Conservation (phyloP, 30 jellyfish, hydroid and myxozoan genomes). For the Calvadosia cruxmelitensis region DNA sequence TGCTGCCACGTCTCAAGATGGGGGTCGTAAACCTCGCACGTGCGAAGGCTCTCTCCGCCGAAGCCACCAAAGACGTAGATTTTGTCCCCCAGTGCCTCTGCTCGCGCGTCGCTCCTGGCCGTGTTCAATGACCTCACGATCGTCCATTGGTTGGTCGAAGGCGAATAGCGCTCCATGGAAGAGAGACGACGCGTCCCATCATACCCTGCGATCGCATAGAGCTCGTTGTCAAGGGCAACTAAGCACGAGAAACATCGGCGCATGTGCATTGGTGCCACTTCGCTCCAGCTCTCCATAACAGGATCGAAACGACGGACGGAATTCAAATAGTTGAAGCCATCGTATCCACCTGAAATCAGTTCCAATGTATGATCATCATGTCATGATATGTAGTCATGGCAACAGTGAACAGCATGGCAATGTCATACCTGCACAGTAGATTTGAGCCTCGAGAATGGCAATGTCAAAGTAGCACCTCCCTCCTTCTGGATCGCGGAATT, state of each 20-base stretch:
- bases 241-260: conserved; percentile 54
- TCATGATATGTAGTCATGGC: too few species aligned
- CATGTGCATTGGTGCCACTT: conserved; percentile 46
- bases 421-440: conserved; percentile 12
- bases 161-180: conserved; percentile 45
- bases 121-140: conserved; percentile 34
- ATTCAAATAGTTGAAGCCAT: conserved; percentile 53
- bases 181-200: conserved; percentile 57
- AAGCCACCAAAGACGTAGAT: conserved; percentile 70
- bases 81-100: conserved; percentile 31
- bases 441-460: conserved; percentile 2
- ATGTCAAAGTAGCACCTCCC: conserved; percentile 63
- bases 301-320: conserved; percentile 48
- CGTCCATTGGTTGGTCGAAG: conserved; percentile 49
- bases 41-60: conserved; percentile 47
- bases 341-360: conserved; percentile 63
- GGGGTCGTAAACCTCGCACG: conserved; percentile 54
- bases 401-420: neutral
- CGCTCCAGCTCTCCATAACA: conserved; percentile 35
- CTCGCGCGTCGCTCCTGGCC: conserved; percentile 72
- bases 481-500: conserved; percentile 46
- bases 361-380: too few species aligned
- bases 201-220: conserved; percentile 70
- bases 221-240: conserved; percentile 20
- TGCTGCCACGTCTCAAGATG: conserved; percentile 37